A percentile compares a stretch with the other conserved stretches of the same genome.
These are phyloP conservation scores for Zele albiditarsus DNA, from an alignment of 2,888 invertebrate species.

Conservation along the genomic window DNA sequence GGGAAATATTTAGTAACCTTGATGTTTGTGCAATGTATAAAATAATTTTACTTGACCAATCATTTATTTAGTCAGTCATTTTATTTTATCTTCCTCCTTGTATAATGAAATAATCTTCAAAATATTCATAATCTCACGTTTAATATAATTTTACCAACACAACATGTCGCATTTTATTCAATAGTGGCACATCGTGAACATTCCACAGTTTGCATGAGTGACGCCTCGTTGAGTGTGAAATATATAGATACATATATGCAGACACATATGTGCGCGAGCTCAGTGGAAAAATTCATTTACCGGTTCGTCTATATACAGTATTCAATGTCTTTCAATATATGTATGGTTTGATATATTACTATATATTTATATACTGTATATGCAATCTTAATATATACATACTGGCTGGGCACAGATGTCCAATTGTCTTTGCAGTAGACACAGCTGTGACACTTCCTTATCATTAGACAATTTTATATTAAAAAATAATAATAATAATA, in stretches of 20 bases:
- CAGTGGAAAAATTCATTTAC: conserved; percentile 32
- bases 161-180: not conserved
- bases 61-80: not conserved
- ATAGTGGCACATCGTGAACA: not conserved
- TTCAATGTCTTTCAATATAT: not conserved
- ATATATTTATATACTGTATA: conserved; percentile 6
- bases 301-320: conserved; percentile 2
- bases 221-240: conserved; percentile 29
- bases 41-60: not conserved
- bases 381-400: not conserved
- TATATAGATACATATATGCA: not conserved
- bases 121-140: not conserved
- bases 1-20: too few species aligned
- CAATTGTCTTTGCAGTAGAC: conserved; percentile 24
- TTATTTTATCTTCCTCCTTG: not conserved
- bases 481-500: conserved; percentile 3
- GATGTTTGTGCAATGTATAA: too few species aligned
- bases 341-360: not conserved
- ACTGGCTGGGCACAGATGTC: not conserved
- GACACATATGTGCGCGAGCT: not conserved
- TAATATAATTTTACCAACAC: not conserved
- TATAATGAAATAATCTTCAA: not conserved
- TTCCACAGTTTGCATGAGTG: conserved; percentile 33
- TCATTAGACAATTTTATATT: conserved; percentile 1
- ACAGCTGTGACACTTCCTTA: not conserved